Conservation (phyloP, 2,888 invertebrate genomes). For the Sarcophaga caerulescens region DNA sequence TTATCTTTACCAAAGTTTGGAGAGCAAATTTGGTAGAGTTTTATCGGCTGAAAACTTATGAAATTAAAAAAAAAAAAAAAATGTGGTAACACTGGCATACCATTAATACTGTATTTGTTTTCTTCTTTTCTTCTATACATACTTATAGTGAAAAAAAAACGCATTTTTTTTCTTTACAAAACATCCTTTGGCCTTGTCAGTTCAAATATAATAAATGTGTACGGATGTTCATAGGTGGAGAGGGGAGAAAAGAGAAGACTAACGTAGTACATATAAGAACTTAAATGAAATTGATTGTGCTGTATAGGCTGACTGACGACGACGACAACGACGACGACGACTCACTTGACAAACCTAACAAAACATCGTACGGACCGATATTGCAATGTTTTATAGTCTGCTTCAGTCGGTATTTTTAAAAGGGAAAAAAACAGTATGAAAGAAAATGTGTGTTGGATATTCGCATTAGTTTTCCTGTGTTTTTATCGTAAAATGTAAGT, state of each 20-base stretch:
- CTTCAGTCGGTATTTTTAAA: constrained; percentile 49
- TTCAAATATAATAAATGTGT: constrained; percentile 52
- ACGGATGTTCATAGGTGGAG: neutral
- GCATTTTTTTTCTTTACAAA: neutral
- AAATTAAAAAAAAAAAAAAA: too few relatives aligned
- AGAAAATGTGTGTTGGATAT: constrained; percentile 31
- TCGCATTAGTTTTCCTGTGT: constrained; percentile 62
- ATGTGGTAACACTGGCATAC: too few relatives aligned
- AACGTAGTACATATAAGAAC: neutral
- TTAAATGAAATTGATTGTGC: constrained; percentile 49
- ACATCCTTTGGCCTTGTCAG: constrained; percentile 68
- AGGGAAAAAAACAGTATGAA: neutral
- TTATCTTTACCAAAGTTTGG: too few relatives aligned
- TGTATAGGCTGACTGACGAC: constrained; percentile 10
- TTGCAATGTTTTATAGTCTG: neutral
- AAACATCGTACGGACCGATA: neutral
- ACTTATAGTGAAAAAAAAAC: neutral
- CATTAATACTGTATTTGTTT: too few relatives aligned
- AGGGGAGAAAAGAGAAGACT: neutral
- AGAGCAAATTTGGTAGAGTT: too few relatives aligned
- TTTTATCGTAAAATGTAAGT: constrained; percentile 53
- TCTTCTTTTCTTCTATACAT: too few relatives aligned
- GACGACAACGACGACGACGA: neutral
- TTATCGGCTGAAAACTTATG: too few relatives aligned
- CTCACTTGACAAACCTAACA: neutral